These are phyloP conservation scores for Diuraphis noxia DNA, from an alignment of 1,140 invertebrate genomes.

Conservation along the genomic window DNA sequence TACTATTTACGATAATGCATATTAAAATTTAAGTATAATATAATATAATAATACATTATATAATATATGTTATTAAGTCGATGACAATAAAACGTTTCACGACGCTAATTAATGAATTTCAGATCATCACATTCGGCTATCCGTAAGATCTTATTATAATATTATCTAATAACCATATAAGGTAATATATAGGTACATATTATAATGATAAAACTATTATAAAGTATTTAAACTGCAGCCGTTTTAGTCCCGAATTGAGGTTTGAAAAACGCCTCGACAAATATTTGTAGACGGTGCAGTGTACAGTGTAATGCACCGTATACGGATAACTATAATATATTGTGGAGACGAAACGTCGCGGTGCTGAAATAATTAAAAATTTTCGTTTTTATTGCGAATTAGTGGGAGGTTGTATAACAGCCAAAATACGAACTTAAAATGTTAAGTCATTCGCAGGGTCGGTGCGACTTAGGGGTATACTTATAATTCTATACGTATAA, in stretches of 20 bases:
- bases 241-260: background rate
- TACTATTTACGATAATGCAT: too few species aligned
- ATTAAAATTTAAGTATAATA: too few species aligned
- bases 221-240: background rate
- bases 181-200: background rate
- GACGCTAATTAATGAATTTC: background rate
- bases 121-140: background rate
- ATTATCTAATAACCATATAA: too few species aligned
- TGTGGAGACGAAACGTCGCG: background rate
- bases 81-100: background rate
- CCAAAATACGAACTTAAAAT: background rate
- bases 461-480: too few species aligned
- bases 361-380: background rate
- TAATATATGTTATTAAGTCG: background rate
- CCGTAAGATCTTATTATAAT: background rate
- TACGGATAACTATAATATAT: too few species aligned
- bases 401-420: background rate
- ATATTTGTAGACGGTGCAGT: background rate
- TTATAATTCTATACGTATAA: too few species aligned
- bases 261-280: background rate
- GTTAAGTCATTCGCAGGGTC: too few species aligned
- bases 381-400: background rate
- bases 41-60: background rate
- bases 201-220: background rate
- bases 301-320: too few species aligned